Base-by-base conservation (phyloP, 2,888 invertebrate genomes). In the Ephialtes manifestator region DNA sequence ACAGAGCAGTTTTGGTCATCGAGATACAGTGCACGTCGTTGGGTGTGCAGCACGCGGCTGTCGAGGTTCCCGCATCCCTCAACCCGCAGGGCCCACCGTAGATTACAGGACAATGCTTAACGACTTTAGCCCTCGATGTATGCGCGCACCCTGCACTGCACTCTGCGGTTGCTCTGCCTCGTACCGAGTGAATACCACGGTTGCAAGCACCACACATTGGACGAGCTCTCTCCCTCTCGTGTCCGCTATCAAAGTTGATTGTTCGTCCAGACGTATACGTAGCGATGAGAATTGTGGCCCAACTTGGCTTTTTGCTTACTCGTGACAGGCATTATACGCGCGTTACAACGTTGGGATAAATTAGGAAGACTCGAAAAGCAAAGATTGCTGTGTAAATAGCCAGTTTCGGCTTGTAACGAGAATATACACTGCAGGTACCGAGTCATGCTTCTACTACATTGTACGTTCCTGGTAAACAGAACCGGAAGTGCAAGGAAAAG, bases 41-140 rank as follows among this genome's bases (percentile, higher is more conserved):
- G 72, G 46, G 18, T 67, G 68, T 77, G 67, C 60, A 67, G 28
- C 71, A 65, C 51, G 58, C 18, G 31, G 20, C 65, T 71, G 43
- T 43, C 67, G 67, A 58, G 76, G 71, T 76, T 83, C 76, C 67
- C 65, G 46, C 60, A 58, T 53, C 78, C 76, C 82, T 75, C 46
- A 39, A n/a, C 48, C 46, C 79, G 71, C 83, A 63, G 63, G 70
- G 67, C 63, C 55, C 72, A 72, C 63, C 53, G 63, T 71, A 81
- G 79, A 86, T 86, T 85, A 85, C 76, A 83, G 87, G 86, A 86
- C 86, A 86, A 87, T 84, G 84, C 85, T 78, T 87, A 85, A 87
- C 81, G 81, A 84, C 74, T 87, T 87, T 84, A 84, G 76, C 74
- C 87, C 79, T 85, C 83, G 78, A 85, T 83, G 70, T 72, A 76